Evolutionary conservation across 2,888 invertebrate species (phyloP), one percentile per base, ranked within the genome.

Genomic region (Morpho achilles): DNA sequence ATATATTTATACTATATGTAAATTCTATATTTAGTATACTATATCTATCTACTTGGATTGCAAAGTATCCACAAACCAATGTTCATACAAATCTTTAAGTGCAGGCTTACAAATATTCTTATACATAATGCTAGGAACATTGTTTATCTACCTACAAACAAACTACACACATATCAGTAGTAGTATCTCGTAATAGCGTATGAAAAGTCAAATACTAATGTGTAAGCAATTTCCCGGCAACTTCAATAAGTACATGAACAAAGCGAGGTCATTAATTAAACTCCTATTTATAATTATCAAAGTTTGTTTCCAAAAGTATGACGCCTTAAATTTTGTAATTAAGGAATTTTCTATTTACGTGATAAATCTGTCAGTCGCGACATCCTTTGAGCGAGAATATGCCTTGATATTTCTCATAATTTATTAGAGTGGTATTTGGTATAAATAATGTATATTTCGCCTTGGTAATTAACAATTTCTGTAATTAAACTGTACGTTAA

Each of bases 241-340:
- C 46, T 4, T 16, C 4, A 46, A 46, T 16, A 50, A 50, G 9
- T 39, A 39, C 8, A n/a, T n/a, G 8, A 50, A 10, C 8, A 50
- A 52, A 43, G 43, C 8, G 10, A 39, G 7, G 10, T 39, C 45
- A 44, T 53, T 53, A 39, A 53, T 53, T 51, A 51, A 45, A 44
- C 39, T 45, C 8, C 10, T 7, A 8, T 32, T 45, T 52, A 45
- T 32, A 32, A 32, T 45, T 10, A 52, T 8, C n/a, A 32, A 52
- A 52, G 44, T 52, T 53, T 53, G 53, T 45, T 45, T 39, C 7
- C 10, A 53, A 53, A 45, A 45, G 53, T 53, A 16, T 32, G 51
- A 42, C 52, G 45, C 53, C 39, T 53, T n/a, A 32, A 53, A 53
- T 45, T 10, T 7, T 8, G 9, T 32, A 51, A 39, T 39, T 53